These are phyloP conservation scores for Carcina quercana DNA, from an alignment of 2,888 invertebrate genomes.

Conservation along the genomic window DNA sequence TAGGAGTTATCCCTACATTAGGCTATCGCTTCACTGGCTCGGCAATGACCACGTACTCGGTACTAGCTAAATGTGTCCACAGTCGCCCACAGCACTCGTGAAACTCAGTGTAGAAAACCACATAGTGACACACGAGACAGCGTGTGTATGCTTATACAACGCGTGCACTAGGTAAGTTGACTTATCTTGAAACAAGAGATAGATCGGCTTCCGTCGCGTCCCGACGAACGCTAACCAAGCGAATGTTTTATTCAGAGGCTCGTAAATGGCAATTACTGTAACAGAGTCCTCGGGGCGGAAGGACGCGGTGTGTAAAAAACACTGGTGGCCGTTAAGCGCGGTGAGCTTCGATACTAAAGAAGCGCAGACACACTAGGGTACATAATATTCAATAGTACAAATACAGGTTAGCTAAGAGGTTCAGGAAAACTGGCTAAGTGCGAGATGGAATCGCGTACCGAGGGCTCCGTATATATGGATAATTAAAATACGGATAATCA, in stretches of 20 bases:
- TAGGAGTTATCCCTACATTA: too few species aligned
- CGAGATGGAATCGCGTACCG: neutral
- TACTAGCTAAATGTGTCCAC: neutral
- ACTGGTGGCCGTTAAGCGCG: constrained; percentile 35
- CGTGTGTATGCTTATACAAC: neutral
- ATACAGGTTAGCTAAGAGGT: neutral
- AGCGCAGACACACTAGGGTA: constrained; percentile 47
- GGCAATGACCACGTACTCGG: too few species aligned
- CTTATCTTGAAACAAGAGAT: constrained; percentile 8
- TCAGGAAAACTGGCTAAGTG: neutral
- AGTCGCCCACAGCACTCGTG: neutral
- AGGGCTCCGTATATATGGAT: neutral
- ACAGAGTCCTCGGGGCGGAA: constrained; percentile 28
- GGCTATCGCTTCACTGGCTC: too few species aligned
- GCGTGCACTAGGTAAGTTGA: neutral
- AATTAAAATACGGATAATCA: neutral
- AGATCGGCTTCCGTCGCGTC: constrained; percentile 30
- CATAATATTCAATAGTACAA: neutral
- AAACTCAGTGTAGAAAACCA: neutral
- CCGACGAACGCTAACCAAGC: constrained; percentile 45
- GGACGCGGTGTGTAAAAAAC: constrained; percentile 31
- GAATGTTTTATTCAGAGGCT: constrained; percentile 59
- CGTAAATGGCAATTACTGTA: constrained; percentile 58
- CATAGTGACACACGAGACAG: neutral
- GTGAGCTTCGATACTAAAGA: constrained; percentile 38